phyloP scores from a whole-genome alignment of 2,113 vertebrate species.

The Lipophrys pholis region DNA sequence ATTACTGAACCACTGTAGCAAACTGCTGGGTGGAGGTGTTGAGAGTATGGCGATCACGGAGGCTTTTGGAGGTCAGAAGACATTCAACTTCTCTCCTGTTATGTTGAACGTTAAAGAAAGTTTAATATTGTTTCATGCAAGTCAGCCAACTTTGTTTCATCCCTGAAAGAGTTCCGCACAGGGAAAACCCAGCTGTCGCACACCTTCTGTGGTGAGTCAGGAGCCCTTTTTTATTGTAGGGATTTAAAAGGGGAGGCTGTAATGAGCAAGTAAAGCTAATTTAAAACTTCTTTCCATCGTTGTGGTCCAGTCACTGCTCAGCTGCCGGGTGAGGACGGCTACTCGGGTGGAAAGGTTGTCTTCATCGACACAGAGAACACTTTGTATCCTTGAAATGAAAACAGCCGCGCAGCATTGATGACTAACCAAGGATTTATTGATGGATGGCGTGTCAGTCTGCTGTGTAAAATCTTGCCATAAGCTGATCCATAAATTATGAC shows the following conservation, averaged over 20 bases:
- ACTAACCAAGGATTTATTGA: not conserved
- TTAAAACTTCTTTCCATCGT: not conserved
- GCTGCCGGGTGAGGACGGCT: conserved; percentile 91
- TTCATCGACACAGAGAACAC: conserved; percentile 99
- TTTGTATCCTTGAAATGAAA: conserved; percentile 88
- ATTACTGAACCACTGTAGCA: conserved; percentile 81
- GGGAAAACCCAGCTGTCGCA: conserved; percentile 98
- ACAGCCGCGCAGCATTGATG: not conserved
- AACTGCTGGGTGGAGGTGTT: conserved; percentile 95
- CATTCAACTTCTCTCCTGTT: not conserved
- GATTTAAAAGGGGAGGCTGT: not conserved
- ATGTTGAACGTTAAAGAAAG: not conserved
- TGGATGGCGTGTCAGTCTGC: not conserved
- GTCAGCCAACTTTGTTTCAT: conserved; percentile 34
- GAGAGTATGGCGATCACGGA: conserved; percentile 99
- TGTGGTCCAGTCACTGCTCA: conserved; percentile 91
- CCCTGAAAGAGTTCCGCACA: conserved; percentile 94
- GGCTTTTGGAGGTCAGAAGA: conserved; percentile 92
- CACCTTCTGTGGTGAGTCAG: conserved; percentile 93
- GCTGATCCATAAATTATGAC: not conserved
- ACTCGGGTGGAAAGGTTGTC: conserved; percentile 95
- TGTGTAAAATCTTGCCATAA: not conserved
- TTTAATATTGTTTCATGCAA: not conserved
- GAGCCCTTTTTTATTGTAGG: not conserved
- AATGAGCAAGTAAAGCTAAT: not conserved